phyloP scores from a whole-genome alignment of 2,797 vertebrate species.

The Stomatorhinus walkeri region DNA sequence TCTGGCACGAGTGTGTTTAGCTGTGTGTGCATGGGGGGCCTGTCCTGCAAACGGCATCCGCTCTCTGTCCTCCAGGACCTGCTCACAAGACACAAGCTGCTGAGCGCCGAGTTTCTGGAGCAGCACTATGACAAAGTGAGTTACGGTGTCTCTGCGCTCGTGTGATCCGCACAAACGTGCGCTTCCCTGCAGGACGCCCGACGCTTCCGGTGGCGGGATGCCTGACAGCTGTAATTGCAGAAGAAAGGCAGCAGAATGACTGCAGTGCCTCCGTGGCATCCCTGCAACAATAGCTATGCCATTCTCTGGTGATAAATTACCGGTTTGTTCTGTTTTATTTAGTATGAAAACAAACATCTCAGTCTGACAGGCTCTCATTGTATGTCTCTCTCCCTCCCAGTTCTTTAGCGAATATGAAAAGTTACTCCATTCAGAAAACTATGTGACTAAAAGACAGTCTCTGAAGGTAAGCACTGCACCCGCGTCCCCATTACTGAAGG shows the following conservation, averaged over 20 bases:
- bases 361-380: constrained; percentile 15
- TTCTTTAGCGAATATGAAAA: constrained; percentile 98
- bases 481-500: neutral
- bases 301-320: constrained; percentile 10
- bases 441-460: constrained; percentile 94
- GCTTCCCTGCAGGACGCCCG: neutral
- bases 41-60: neutral
- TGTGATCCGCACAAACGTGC: neutral
- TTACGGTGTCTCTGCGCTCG: constrained; percentile 24
- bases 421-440: constrained; percentile 96
- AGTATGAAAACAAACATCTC: neutral
- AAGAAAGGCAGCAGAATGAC: neutral
- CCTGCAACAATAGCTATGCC: neutral
- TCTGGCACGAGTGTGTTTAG: neutral
- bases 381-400: constrained; percentile 44
- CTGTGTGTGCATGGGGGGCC: neutral
- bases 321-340: constrained; percentile 14
- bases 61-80: constrained; percentile 72
- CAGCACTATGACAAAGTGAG: constrained; percentile 93
- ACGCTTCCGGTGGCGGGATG: neutral
- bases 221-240: neutral
- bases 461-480: constrained; percentile 73
- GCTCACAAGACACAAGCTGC: constrained; percentile 94
- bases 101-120: constrained; percentile 95
- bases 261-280: neutral